Conservation (phyloP, 2,888 invertebrate species). For the Mythimna impura region DNA sequence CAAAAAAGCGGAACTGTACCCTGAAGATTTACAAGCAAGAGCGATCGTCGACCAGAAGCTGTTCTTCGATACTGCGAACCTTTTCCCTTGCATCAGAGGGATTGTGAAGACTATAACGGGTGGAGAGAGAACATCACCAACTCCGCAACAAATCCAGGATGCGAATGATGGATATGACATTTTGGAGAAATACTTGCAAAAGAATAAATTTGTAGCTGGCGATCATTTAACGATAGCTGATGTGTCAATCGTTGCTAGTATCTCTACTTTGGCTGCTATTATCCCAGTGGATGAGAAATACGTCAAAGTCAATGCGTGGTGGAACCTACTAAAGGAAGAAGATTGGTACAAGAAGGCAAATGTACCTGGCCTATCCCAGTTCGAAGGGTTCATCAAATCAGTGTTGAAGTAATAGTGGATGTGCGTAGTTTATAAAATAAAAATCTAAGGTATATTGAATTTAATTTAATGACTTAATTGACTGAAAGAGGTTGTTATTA, state of each 20-base stretch:
- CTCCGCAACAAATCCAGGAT: slow-evolving; percentile 54
- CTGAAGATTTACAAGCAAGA: slow-evolving; percentile 66
- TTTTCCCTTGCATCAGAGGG: slow-evolving; percentile 62
- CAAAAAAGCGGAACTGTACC: slow-evolving; percentile 67
- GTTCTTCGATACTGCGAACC: slow-evolving; percentile 67
- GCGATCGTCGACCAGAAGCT: slow-evolving; percentile 71
- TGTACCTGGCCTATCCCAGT: slow-evolving; percentile 62
- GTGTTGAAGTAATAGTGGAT: slow-evolving; percentile 36
- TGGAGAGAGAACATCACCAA: slow-evolving; percentile 28
- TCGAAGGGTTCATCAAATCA: slow-evolving; percentile 44
- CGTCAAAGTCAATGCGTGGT: slow-evolving; percentile 68
- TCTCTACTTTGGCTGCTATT: slow-evolving; percentile 66
- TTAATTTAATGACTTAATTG: neutral
- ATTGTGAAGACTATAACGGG: neutral
- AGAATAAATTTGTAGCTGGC: slow-evolving; percentile 65
- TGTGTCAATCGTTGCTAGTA: slow-evolving; percentile 68
- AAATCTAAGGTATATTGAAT: neutral
- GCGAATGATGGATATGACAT: slow-evolving; percentile 69
- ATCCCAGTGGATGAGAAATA: slow-evolving; percentile 69
- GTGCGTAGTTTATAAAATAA: neutral
- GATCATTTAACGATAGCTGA: slow-evolving; percentile 74
- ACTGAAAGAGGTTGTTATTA: neutral
- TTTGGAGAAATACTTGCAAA: slow-evolving; percentile 72
- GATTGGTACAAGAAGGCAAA: slow-evolving; percentile 73
- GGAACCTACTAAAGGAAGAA: slow-evolving; percentile 59